Conservation (phyloP, 2,797 vertebrate genomes). For the Morelia viridis region DNA sequence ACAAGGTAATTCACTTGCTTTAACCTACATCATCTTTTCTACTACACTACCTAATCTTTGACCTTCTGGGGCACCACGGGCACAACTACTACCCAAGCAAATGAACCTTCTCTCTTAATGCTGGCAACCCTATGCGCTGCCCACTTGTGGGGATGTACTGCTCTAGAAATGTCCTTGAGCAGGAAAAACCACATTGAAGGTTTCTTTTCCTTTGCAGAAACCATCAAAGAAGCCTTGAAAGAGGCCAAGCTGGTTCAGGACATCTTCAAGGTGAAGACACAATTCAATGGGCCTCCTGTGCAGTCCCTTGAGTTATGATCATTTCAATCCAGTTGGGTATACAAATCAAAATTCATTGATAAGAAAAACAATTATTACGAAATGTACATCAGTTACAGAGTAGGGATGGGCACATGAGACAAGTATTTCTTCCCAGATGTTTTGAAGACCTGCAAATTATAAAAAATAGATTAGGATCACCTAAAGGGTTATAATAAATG, state of each 20-base stretch:
- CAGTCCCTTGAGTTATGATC: conserved; percentile 85
- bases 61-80: no score
- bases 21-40: no score
- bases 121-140: no score
- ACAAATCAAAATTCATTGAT: not conserved
- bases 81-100: no score
- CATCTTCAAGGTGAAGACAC: conserved; percentile 79
- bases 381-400: not conserved
- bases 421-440: not conserved
- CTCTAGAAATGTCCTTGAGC: not conserved
- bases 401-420: not conserved
- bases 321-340: not conserved
- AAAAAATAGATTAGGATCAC: not conserved
- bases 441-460: not conserved
- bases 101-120: no score
- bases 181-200: not conserved
- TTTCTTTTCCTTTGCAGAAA: conserved; percentile 71
- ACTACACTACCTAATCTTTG: no score
- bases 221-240: conserved; percentile 75
- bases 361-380: not conserved
- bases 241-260: conserved; percentile 77
- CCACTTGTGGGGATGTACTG: not conserved
- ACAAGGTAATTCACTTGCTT: no score
- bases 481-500: no score
- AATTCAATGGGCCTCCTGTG: conserved; percentile 84